Evolutionary conservation across 2,888 invertebrate genomes (phyloP).

Genomic region (Syritta pipiens): DNA sequence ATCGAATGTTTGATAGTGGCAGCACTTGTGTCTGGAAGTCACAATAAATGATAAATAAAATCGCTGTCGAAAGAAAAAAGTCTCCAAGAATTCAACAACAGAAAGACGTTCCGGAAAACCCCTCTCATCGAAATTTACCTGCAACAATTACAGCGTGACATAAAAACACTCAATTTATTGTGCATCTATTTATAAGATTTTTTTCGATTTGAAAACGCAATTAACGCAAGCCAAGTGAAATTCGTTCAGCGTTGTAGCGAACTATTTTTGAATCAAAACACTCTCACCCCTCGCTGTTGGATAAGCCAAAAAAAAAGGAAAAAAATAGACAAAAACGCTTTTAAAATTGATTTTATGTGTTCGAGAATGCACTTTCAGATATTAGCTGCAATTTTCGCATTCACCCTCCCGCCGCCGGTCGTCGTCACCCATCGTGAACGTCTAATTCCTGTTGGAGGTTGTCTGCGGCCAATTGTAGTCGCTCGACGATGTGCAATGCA

Average conservation of each 20-base stretch:
- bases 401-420: not conserved
- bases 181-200: constrained; percentile 23
- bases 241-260: constrained; percentile 28
- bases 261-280: no score
- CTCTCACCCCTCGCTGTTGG: no score
- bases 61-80: no score
- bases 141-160: no score
- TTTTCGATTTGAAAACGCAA: constrained; percentile 48
- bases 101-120: no score
- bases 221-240: constrained; percentile 46
- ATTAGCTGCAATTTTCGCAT: not conserved
- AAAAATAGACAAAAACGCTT: constrained; percentile 4
- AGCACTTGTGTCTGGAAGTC: no score
- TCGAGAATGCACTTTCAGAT: constrained; percentile 12
- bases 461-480: constrained; percentile 33
- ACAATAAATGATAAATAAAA: no score
- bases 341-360: constrained; percentile 18
- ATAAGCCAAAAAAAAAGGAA: constrained; percentile 7
- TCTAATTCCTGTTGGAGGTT: constrained; percentile 40
- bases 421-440: not conserved
- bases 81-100: no score
- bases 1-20: no score
- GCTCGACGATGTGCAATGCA: constrained; percentile 16
- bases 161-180: no score
- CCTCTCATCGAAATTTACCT: no score